Conservation (phyloP, 1,140 invertebrate species). For the Eriocheir sinensis region DNA sequence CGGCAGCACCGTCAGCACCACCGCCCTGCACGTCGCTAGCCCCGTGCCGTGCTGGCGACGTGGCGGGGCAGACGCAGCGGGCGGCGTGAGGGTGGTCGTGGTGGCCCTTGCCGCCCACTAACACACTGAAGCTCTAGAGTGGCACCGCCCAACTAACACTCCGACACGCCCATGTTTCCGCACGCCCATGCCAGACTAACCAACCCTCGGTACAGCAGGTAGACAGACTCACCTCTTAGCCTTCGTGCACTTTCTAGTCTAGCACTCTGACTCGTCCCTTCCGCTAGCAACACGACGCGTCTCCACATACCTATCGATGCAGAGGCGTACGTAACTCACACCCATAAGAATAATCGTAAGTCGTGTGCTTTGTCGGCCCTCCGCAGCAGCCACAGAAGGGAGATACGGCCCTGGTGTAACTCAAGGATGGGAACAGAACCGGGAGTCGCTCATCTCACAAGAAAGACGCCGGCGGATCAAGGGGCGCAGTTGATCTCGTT, state of each 20-base stretch:
- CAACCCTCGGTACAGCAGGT: constrained; percentile 41
- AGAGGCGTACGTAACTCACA: not conserved
- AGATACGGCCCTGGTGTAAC: not conserved
- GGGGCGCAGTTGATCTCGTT: not conserved
- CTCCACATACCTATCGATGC: not conserved
- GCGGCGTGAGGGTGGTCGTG: constrained; percentile 49
- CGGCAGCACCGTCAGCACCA: constrained; percentile 48
- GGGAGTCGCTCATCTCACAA: not conserved
- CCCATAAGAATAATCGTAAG: not conserved
- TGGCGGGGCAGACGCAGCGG: not conserved
- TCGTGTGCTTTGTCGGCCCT: not conserved
- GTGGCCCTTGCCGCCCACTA: constrained; percentile 61
- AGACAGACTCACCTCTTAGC: constrained; percentile 47
- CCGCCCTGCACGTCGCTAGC: not conserved
- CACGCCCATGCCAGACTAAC: constrained; percentile 56
- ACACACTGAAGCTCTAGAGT: constrained; percentile 71
- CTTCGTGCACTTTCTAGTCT: constrained; percentile 42
- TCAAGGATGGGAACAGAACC: not conserved
- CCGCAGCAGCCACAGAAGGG: not conserved
- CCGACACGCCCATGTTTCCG: constrained; percentile 55
- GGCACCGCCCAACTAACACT: constrained; percentile 72
- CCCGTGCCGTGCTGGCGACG: not conserved
- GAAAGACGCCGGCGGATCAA: not conserved
- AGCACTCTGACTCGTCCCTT: constrained; percentile 36
- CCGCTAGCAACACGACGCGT: not conserved